phyloP scores from a whole-genome alignment of 1,140 invertebrate species.

The Asbolus verrucosus region DNA sequence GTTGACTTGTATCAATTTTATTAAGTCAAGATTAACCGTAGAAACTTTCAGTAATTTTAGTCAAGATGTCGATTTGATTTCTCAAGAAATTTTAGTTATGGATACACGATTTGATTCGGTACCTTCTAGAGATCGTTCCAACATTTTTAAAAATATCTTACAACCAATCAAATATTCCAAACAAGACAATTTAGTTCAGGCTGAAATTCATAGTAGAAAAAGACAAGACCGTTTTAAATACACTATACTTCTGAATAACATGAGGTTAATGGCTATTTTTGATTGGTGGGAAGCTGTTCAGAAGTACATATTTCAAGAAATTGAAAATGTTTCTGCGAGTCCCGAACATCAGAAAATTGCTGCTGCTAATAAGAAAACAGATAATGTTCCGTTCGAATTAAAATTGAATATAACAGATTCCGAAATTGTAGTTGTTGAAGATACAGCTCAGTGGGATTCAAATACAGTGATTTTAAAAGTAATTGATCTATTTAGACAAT shows the following conservation, averaged over 20 bases:
- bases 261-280: conserved; percentile 93
- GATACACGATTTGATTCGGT: conserved; percentile 82
- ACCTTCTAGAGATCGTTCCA: conserved; percentile 78
- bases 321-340: conserved; percentile 56
- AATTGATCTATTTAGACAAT: conserved; percentile 15
- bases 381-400: conserved; percentile 77
- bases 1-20: conserved; percentile 91
- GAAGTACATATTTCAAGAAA: conserved; percentile 78
- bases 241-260: conserved; percentile 94
- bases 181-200: conserved; percentile 77
- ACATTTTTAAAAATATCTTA: conserved; percentile 92
- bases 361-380: conserved; percentile 44
- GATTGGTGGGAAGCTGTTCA: conserved; percentile 92
- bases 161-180: conserved; percentile 74
- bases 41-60: conserved; percentile 89
- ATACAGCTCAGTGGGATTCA: conserved; percentile 87
- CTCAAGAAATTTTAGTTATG: conserved; percentile 88
- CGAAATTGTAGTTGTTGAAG: conserved; percentile 93
- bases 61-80: conserved; percentile 93
- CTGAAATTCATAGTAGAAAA: conserved; percentile 85
- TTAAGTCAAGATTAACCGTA: conserved; percentile 87
- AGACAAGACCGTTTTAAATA: conserved; percentile 80
- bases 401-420: conserved; percentile 96
- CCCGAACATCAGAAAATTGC: conserved; percentile 51
- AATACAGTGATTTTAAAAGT: conserved; percentile 95